A percentile compares a stretch with the other conserved stretches of the same genome.
phyloP scores from a whole-genome alignment of 2,888 invertebrate genomes.

The Agonopterix alstromeriana region DNA sequence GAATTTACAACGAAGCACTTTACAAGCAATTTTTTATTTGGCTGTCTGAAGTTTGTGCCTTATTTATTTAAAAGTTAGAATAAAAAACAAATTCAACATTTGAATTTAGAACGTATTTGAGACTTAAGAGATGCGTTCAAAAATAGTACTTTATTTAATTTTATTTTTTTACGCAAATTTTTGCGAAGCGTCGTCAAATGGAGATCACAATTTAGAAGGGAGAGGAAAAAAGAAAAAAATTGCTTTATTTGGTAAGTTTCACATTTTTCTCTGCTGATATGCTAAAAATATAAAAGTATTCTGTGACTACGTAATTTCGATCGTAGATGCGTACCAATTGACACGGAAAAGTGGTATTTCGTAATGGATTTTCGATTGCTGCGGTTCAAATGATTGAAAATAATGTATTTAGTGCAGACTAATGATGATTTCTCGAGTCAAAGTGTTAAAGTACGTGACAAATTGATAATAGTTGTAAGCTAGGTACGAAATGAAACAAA shows the following conservation, averaged over 20 bases:
- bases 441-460: no score
- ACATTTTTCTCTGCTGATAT: no score
- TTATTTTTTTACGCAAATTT: slow-evolving; percentile 17
- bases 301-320: not conserved
- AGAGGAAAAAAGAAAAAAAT: slow-evolving; percentile 63
- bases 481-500: no score
- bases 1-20: not conserved
- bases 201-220: slow-evolving; percentile 31
- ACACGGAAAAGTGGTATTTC: slow-evolving; percentile 16
- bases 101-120: not conserved
- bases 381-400: not conserved
- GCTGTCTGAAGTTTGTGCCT: no score
- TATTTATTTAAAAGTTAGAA: not conserved
- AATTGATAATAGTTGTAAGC: no score
- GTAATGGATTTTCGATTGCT: slow-evolving; percentile 22
- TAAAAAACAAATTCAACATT: not conserved
- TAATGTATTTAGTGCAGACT: not conserved
- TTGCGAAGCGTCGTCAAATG: slow-evolving; percentile 24
- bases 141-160: slow-evolving; percentile 22
- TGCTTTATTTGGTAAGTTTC: slow-evolving; percentile 49
- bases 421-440: no score
- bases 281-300: not conserved
- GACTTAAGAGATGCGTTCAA: slow-evolving; percentile 21
- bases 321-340: slow-evolving; percentile 6
- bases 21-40: no score